phyloP scores from a whole-genome alignment of 1,140 invertebrate genomes.

The Cyclina sinensis region DNA sequence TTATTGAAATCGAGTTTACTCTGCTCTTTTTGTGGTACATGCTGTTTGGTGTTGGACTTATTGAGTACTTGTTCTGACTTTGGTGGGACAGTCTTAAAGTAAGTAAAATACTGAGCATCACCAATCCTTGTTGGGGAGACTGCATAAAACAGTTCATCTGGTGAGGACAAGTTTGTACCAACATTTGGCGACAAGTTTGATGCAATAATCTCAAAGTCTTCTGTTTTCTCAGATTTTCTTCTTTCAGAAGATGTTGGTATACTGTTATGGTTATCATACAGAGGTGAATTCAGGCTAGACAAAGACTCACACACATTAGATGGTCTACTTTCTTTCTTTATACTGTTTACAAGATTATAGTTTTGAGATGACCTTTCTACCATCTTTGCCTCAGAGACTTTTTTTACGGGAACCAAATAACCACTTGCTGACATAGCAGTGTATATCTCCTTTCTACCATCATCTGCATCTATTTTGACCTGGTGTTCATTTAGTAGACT shows the following conservation, averaged over 20 bases:
- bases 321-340: not conserved
- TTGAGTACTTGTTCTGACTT: not conserved
- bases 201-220: not conserved
- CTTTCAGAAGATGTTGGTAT: not conserved
- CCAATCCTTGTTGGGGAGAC: slow-evolving; percentile 29
- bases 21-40: not conserved
- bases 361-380: not conserved
- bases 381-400: not conserved
- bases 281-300: slow-evolving; percentile 38
- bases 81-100: not conserved
- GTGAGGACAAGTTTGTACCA: not conserved
- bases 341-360: not conserved
- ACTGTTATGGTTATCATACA: slow-evolving; percentile 40
- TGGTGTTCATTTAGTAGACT: slow-evolving; percentile 22
- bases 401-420: slow-evolving; percentile 28
- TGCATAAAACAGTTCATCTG: slow-evolving; percentile 58
- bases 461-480: not conserved
- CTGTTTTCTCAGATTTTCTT: not conserved
- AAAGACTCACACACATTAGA: slow-evolving; percentile 25
- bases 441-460: not conserved
- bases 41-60: not conserved
- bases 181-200: slow-evolving; percentile 16
- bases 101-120: not conserved
- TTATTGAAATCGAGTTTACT: not conserved
- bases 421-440: not conserved